Evolutionary conservation across 1,140 invertebrate genomes (phyloP).

Genomic region (Liolophura sinensis): DNA sequence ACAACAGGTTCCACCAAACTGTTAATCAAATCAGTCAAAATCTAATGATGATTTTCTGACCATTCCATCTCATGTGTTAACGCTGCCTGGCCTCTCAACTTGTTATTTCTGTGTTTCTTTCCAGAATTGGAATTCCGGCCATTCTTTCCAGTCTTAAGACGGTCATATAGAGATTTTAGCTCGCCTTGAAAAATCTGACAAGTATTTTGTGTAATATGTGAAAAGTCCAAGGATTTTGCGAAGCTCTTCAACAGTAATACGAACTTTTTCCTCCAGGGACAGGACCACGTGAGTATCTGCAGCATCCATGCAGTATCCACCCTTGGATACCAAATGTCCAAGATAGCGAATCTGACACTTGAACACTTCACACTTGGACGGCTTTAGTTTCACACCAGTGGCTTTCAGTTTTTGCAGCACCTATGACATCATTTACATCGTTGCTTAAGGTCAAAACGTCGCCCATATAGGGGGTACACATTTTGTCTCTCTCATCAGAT

Average conservation of each 20-base stretch:
- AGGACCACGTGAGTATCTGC: constrained; percentile 54
- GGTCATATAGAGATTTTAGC: too few relatives aligned
- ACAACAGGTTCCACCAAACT: constrained; percentile 28
- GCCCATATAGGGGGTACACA: constrained; percentile 24
- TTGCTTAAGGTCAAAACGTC: constrained; percentile 22
- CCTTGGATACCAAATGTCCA: constrained; percentile 24
- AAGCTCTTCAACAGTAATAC: constrained; percentile 49
- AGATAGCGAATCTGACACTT: constrained; percentile 11
- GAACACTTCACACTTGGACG: constrained; percentile 24
- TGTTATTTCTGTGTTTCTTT: background rate
- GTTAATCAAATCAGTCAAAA: constrained; percentile 32
- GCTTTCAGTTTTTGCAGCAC: constrained; percentile 49
- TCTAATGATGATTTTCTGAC: constrained; percentile 7
- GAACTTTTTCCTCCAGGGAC: constrained; percentile 38
- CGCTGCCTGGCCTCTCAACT: background rate
- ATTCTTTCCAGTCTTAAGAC: too few relatives aligned
- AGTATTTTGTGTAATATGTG: constrained; percentile 54
- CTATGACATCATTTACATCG: constrained; percentile 30
- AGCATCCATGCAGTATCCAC: constrained; percentile 46
- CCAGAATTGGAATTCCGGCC: too few relatives aligned
- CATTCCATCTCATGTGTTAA: constrained; percentile 12
- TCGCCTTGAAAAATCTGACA: too few relatives aligned
- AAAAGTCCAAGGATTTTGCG: constrained; percentile 59
- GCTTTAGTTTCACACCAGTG: constrained; percentile 28
- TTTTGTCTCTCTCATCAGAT: constrained; percentile 8